Conservation (phyloP, 1,140 invertebrate species). For the Notospermus geniculatus region DNA sequence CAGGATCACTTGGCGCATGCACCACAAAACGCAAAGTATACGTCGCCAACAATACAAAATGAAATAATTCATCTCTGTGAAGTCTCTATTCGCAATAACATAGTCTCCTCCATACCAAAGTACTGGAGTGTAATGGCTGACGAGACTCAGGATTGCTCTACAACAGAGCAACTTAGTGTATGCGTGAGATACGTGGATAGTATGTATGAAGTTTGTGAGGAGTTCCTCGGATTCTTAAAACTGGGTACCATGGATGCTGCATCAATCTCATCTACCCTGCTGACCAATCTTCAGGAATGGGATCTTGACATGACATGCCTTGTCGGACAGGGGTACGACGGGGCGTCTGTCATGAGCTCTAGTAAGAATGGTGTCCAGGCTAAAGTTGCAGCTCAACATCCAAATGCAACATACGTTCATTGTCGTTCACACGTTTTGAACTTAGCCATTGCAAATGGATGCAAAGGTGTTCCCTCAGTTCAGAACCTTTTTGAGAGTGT, state of each 20-base stretch:
- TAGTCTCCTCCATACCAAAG: too few species aligned
- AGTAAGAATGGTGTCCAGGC: background rate
- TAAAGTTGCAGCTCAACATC: background rate
- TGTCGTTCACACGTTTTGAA: background rate
- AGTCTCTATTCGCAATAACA: too few species aligned
- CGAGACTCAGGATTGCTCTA: background rate
- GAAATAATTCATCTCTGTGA: too few species aligned
- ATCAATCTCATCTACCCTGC: background rate
- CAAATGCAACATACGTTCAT: conserved; percentile 5
- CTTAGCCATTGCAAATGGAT: background rate
- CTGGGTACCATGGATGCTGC: background rate
- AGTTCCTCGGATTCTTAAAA: background rate
- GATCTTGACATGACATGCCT: background rate
- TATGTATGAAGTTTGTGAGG: background rate
- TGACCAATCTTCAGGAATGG: background rate
- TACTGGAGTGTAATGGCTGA: background rate
- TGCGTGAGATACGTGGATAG: background rate
- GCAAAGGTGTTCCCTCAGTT: background rate
- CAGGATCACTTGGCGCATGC: too few species aligned
- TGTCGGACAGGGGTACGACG: background rate
- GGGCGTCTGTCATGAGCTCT: background rate
- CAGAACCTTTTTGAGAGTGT: background rate
- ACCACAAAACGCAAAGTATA: too few species aligned
- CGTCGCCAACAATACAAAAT: too few species aligned
- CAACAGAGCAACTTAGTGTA: background rate